A percentile compares a stretch with the other conserved stretches of the same genome.
phyloP scores from a whole-genome alignment of 1,140 invertebrate genomes.

The Dysdera silvatica region DNA sequence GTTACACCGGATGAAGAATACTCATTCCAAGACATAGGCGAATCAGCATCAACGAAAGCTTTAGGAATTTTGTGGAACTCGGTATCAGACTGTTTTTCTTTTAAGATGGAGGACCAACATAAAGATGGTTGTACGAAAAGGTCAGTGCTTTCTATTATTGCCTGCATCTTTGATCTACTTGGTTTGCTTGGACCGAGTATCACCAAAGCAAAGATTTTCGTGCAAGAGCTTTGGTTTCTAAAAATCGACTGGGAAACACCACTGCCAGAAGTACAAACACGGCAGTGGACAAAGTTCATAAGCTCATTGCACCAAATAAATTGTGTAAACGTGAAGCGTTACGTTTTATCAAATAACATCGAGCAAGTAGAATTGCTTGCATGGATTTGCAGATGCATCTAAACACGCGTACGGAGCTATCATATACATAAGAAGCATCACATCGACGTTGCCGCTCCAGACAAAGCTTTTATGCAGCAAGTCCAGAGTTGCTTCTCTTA shows the following conservation, averaged over 20 bases:
- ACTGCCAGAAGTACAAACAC: conserved; percentile 23
- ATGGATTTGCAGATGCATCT: conserved; percentile 12
- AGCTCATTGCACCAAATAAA: neutral
- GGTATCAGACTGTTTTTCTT: conserved; percentile 12
- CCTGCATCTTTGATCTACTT: conserved; percentile 42
- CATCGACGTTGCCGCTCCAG: neutral
- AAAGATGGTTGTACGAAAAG: conserved; percentile 33
- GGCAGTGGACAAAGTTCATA: neutral
- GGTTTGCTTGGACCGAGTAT: conserved; percentile 41
- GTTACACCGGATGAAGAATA: neutral
- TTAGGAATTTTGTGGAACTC: conserved; percentile 27
- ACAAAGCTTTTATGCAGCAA: conserved; percentile 1
- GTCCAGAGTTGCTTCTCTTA: conserved; percentile 38
- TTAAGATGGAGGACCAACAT: neutral
- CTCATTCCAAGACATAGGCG: neutral
- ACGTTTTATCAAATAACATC: neutral
- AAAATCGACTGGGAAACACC: conserved; percentile 40
- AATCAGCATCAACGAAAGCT: conserved; percentile 12
- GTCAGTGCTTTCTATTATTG: conserved; percentile 34
- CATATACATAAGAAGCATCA: neutral
- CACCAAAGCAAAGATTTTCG: conserved; percentile 40
- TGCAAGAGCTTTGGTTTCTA: conserved; percentile 40
- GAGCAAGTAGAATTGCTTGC: conserved; percentile 16
- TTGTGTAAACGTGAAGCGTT: neutral
- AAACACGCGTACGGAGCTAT: neutral